Percentiles rank a stretch among this genome's conserved stretches.
Evolutionary conservation across 2,888 invertebrate species (phyloP).

Genomic region (Myopa testacea): DNA sequence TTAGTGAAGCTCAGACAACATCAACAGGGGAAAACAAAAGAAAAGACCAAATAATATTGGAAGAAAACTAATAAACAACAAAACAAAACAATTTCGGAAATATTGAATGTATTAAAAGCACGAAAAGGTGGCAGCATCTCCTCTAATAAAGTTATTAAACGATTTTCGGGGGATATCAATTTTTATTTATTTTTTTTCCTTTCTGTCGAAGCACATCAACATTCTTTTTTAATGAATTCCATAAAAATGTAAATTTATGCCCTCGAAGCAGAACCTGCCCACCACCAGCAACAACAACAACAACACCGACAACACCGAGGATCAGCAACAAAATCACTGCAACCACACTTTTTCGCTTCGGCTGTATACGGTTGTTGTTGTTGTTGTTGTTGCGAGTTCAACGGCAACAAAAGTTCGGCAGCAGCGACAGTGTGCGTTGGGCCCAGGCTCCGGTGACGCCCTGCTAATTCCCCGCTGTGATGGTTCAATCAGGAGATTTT

Average conservation of each 20-base stretch:
- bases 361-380: no score
- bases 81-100: background rate
- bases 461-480: constrained; percentile 28
- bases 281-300: background rate
- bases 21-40: background rate
- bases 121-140: background rate
- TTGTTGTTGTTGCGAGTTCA: no score
- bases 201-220: background rate
- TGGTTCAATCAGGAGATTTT: constrained; percentile 28
- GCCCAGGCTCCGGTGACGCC: constrained; percentile 12
- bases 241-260: constrained; percentile 45
- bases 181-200: background rate
- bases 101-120: background rate
- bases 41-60: background rate
- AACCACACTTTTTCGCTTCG: no score
- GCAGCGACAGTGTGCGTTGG: background rate
- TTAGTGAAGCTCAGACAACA: constrained; percentile 17
- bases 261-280: constrained; percentile 8
- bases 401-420: background rate
- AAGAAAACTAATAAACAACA: background rate
- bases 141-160: constrained; percentile 34
- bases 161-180: constrained; percentile 11
- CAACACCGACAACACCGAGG: background rate
- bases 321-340: no score
- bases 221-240: constrained; percentile 30